These are phyloP conservation scores for Thereva nobilitata DNA, from an alignment of 2,888 invertebrate genomes.

Conservation along the genomic window DNA sequence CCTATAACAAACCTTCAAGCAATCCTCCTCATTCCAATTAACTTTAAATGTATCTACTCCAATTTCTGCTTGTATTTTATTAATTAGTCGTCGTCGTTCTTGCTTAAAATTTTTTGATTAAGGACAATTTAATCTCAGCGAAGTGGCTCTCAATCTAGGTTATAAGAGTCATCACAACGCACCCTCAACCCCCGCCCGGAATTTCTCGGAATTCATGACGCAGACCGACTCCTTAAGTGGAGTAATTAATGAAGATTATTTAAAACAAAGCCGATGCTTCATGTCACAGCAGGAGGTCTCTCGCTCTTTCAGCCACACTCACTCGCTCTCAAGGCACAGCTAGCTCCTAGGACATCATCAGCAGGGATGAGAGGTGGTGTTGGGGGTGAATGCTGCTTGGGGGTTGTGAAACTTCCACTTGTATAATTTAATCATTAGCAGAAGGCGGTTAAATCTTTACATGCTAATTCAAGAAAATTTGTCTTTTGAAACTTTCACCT, in stretches of 20 bases:
- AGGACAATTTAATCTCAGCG: no score
- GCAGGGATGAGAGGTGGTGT: no score
- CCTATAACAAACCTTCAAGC: no score
- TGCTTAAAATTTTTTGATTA: no score
- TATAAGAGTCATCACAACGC: constrained; percentile 3
- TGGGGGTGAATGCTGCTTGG: constrained; percentile 1
- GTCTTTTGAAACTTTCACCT: constrained; percentile 41
- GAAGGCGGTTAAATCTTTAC: constrained; percentile 41
- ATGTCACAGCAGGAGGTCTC: neutral
- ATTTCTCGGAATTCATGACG: constrained; percentile 37
- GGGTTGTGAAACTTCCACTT: constrained; percentile 4
- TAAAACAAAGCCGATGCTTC: constrained; percentile 21
- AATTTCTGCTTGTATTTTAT: no score
- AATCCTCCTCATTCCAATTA: no score
- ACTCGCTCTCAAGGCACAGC: no score
- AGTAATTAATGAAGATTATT: constrained; percentile 41
- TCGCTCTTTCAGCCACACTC: neutral
- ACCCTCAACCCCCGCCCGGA: neutral
- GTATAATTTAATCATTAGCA: constrained; percentile 42
- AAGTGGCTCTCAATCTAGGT: constrained; percentile 9
- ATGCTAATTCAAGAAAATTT: constrained; percentile 41
- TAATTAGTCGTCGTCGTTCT: no score
- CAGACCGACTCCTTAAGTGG: constrained; percentile 33
- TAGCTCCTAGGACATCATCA: no score
- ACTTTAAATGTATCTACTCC: no score